phyloP scores from a whole-genome alignment of 2,888 invertebrate genomes.

The Mythimna lalbum region DNA sequence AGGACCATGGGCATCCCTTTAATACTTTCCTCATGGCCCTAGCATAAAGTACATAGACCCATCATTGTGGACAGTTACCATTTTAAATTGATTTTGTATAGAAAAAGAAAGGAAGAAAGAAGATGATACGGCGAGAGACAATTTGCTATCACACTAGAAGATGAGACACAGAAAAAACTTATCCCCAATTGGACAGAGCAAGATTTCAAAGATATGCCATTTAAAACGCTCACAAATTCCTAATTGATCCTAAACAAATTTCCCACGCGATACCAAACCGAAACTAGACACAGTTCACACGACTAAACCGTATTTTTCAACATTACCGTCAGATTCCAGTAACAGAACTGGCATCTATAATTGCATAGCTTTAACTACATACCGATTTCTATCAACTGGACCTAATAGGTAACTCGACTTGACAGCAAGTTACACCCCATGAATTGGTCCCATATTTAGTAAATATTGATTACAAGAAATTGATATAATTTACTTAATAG shows the following conservation, averaged over 20 bases:
- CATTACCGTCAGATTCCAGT: constrained; percentile 68
- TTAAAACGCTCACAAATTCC: neutral
- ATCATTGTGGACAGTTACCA: too few relatives aligned
- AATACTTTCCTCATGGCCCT: too few relatives aligned
- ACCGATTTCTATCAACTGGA: constrained; percentile 69
- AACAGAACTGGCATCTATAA: constrained; percentile 75
- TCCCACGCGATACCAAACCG: constrained; percentile 41
- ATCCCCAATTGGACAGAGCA: neutral
- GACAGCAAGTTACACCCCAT: constrained; percentile 45
- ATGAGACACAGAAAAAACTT: neutral
- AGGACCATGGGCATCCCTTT: too few relatives aligned
- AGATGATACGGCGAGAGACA: neutral
- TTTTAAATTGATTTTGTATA: neutral
- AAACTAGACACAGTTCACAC: constrained; percentile 57
- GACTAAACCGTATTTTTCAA: constrained; percentile 68
- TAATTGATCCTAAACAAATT: constrained; percentile 25
- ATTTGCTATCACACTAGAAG: neutral
- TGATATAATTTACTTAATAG: constrained; percentile 53
- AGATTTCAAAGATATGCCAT: neutral
- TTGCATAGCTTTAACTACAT: constrained; percentile 66
- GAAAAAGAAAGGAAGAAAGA: neutral
- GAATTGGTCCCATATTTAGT: constrained; percentile 45
- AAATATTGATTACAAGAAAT: constrained; percentile 53
- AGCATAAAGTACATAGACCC: too few relatives aligned
- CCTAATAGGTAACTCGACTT: constrained; percentile 35